These are phyloP conservation scores for Xiphophorus birchmanni DNA, from an alignment of 2,797 vertebrate genomes.

Conservation along the genomic window DNA sequence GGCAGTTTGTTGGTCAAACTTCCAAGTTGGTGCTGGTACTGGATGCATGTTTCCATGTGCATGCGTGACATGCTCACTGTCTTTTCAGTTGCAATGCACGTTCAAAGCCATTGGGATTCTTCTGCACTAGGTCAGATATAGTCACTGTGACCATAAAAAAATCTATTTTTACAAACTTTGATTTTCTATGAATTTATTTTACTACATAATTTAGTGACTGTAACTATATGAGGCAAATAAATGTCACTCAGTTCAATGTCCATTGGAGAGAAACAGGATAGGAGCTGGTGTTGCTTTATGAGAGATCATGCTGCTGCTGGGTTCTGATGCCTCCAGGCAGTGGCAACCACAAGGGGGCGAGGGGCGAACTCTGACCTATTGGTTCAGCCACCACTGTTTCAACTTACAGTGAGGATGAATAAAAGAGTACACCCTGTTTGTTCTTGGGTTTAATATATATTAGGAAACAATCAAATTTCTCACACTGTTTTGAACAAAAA, in stretches of 20 bases:
- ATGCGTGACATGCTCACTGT: conserved; percentile 44
- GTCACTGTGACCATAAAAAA: conserved; percentile 76
- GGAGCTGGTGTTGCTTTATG: conserved; percentile 11
- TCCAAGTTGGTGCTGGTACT: conserved; percentile 35
- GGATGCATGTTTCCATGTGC: conserved; percentile 64
- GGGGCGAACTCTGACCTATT: not conserved
- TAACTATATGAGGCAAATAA: conserved; percentile 69
- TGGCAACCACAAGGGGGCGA: not conserved
- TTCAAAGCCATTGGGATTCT: conserved; percentile 73
- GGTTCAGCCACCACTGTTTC: not conserved
- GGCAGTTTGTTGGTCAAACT: conserved; percentile 24
- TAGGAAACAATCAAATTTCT: not conserved
- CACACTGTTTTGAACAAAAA: not conserved
- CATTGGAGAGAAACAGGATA: conserved; percentile 41
- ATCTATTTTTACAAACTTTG: conserved; percentile 79
- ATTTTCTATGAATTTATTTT: conserved; percentile 82
- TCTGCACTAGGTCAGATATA: conserved; percentile 75
- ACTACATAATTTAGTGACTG: conserved; percentile 76
- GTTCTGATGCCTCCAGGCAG: not conserved
- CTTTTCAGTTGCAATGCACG: conserved; percentile 62
- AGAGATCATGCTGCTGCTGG: not conserved
- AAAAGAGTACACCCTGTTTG: not conserved
- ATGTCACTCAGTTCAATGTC: conserved; percentile 66
- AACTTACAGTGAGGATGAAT: not conserved
- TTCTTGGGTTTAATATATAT: not conserved